Percentiles rank a stretch among this genome's conserved stretches.
Conservation (phyloP, 1,140 invertebrate species). For the Melitaea cinxia region DNA sequence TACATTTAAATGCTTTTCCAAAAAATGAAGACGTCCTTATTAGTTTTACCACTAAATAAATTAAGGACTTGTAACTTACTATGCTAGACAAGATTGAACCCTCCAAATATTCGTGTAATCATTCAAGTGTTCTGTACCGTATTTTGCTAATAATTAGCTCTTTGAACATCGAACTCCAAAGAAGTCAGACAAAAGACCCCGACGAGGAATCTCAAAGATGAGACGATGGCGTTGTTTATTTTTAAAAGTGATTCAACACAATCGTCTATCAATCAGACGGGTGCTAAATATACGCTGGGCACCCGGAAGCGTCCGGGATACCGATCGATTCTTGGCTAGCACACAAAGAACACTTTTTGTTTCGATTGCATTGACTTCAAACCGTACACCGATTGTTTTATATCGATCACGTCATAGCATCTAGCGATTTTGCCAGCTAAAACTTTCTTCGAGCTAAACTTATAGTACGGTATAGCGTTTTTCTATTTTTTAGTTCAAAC, state of each 20-base stretch:
- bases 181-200: background rate
- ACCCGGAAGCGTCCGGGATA: slow-evolving; percentile 26
- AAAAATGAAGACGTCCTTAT: too few species aligned
- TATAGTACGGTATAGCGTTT: background rate
- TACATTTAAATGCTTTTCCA: too few species aligned
- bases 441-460: background rate
- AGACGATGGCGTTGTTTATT: slow-evolving; percentile 2
- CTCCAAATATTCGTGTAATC: too few species aligned
- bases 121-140: too few species aligned
- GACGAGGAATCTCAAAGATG: background rate
- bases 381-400: slow-evolving; percentile 4
- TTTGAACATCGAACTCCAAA: background rate
- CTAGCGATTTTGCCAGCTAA: background rate
- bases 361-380: slow-evolving; percentile 18
- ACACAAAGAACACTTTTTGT: slow-evolving; percentile 21
- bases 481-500: background rate
- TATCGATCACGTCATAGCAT: background rate
- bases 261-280: slow-evolving; percentile 10
- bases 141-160: too few species aligned
- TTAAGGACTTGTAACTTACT: too few species aligned
- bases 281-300: slow-evolving; percentile 15
- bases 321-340: slow-evolving; percentile 36
- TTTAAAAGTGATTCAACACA: slow-evolving; percentile 14
- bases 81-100: too few species aligned
- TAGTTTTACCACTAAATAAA: too few species aligned